Evolutionary conservation across 1,140 invertebrate species (phyloP).

Genomic region (Trichonephila inaurata): DNA sequence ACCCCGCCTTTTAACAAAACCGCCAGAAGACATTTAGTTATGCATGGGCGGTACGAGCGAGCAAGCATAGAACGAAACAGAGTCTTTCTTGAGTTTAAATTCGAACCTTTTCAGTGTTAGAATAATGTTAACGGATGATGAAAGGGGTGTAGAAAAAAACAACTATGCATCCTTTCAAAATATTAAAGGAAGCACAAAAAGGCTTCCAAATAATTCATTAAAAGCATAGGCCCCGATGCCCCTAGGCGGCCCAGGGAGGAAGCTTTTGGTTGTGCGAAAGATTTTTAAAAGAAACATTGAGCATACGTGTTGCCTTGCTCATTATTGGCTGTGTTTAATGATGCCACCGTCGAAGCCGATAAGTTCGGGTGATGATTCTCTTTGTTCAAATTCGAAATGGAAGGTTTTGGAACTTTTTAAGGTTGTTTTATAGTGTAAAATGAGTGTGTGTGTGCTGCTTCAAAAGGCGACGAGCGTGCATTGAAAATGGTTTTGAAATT

Average conservation of each 20-base stretch:
- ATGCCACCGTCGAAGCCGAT: neutral
- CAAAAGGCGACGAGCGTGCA: neutral
- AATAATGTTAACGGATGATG: neutral
- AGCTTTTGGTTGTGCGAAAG: neutral
- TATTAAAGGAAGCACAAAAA: constrained; percentile 17
- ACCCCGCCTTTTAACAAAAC: constrained; percentile 11
- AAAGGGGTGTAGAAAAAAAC: neutral
- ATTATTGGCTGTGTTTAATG: constrained; percentile 20
- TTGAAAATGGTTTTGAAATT: neutral
- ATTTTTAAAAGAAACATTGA: neutral
- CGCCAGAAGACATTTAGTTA: neutral
- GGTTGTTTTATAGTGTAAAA: neutral
- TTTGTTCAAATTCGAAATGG: constrained; percentile 20
- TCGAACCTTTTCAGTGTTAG: neutral
- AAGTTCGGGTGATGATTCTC: constrained; percentile 8
- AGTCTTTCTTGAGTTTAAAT: neutral
- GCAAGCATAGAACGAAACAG: neutral
- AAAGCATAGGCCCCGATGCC: neutral
- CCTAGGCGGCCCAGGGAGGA: neutral
- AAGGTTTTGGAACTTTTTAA: neutral
- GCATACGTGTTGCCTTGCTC: neutral
- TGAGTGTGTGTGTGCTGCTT: neutral
- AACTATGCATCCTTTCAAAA: neutral
- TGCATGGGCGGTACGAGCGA: neutral
- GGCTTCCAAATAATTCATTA: constrained; percentile 26